These are phyloP conservation scores for Syrmaticus mikado DNA, from an alignment of 2,113 vertebrate species.

Conservation along the genomic window DNA sequence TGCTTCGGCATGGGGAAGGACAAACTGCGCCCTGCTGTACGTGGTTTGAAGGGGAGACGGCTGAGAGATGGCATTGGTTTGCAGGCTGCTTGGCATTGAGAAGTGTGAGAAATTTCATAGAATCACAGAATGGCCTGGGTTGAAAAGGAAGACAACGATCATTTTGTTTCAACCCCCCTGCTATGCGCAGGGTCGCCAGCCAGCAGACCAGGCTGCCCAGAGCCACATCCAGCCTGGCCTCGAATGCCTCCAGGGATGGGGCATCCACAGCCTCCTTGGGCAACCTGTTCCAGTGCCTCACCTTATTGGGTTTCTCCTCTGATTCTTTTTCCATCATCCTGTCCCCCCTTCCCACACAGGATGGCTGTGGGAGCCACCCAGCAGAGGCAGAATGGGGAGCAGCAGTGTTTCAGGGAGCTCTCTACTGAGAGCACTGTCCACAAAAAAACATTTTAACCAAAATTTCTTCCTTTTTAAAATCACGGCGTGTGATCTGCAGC, in stretches of 20 bases:
- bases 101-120: neutral
- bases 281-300: too few species aligned
- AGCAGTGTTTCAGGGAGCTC: neutral
- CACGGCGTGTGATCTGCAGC: neutral
- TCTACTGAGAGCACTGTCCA: neutral
- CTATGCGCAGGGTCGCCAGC: too few species aligned
- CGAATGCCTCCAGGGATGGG: too few species aligned
- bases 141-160: too few species aligned
- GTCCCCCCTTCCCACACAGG: neutral
- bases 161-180: too few species aligned
- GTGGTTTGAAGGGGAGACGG: neutral
- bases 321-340: neutral
- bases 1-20: rapidly evolving
- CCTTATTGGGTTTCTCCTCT: neutral
- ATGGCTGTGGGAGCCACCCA: neutral
- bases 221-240: too few species aligned
- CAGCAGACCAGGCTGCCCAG: too few species aligned
- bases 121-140: too few species aligned
- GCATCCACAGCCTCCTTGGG: too few species aligned
- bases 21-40: rapidly evolving
- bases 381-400: neutral
- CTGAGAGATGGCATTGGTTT: neutral
- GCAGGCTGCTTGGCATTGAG: neutral
- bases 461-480: neutral
- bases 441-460: neutral